Evolutionary conservation across 2,888 invertebrate species (phyloP), one percentile per base, ranked within the genome.

Genomic region (Sarcophaga rosellei): DNA sequence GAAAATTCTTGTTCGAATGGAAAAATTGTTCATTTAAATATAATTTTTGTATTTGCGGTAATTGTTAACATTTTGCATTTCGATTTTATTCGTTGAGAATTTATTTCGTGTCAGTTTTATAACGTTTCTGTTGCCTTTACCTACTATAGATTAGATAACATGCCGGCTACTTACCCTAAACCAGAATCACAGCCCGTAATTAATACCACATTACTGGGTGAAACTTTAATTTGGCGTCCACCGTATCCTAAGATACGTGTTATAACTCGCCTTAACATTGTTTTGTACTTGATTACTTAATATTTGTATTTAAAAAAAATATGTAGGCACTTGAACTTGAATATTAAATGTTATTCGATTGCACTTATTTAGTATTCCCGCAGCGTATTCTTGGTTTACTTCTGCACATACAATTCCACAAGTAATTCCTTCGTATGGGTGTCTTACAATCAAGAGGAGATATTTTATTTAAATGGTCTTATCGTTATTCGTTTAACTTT

Each of bases 181-280:
- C 98, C 98, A 81, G 97, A 96, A 93, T 98, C 97, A 91, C 98
- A 98, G 63, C 98, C 98, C 10, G 97, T 97, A 88, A 98, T 95
- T 21, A 97, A 94, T 61, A 96, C 94, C 3, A 96, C 94, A 91
- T 93, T 90, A 25, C 89, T 91, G 6, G 90, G 89, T 11, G 91
- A 90, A 3, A 92, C 85, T 59, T 82, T 83, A 11, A 86, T 25
- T 47, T 86, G 83, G 15, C 70, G 70, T 44, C 75, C 63, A 21
- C 87, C 83, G 44, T 65, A 84, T 63, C 87, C 83, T 4, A 88
- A 47, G 25, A 75, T 68, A 75, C 63, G 84, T 66, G 47, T 83
- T 47, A 86, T 11, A 63, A 73, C 69, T 15, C 59, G 63, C 23
- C 62, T 61, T 17, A 85, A 65, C 80, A 82, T 87, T 77, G 35